Percentiles rank a stretch among this genome's conserved stretches.
Conservation (phyloP, 2,113 vertebrate genomes). For the Silurus asotus region DNA sequence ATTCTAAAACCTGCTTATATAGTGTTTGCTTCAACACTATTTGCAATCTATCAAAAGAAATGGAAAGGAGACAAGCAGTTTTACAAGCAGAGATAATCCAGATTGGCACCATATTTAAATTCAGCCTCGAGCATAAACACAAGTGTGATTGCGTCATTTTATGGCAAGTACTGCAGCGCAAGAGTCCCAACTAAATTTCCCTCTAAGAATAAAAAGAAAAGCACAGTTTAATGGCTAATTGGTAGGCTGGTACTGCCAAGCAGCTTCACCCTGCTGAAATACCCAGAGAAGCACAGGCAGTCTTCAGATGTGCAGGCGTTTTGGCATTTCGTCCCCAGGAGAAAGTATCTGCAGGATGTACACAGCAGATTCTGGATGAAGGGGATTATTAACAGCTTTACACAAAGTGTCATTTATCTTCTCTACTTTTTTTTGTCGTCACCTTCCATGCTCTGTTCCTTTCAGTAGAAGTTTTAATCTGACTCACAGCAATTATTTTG, state of each 20-base stretch:
- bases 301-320: conserved; percentile 10
- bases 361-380: conserved; percentile 20
- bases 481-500: conserved; percentile 14
- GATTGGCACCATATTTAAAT: conserved; percentile 1
- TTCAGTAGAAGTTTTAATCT: conserved; percentile 11
- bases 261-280: background rate
- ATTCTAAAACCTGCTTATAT: background rate
- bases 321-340: background rate
- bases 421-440: conserved; percentile 9
- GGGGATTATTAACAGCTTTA: conserved; percentile 46
- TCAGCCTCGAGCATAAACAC: background rate
- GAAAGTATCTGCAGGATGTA: conserved; percentile 39
- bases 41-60: background rate
- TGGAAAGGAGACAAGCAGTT: background rate
- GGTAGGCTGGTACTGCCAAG: conserved; percentile 17
- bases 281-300: conserved; percentile 9
- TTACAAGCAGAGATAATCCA: background rate
- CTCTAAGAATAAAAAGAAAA: conserved; percentile 9
- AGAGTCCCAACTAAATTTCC: background rate
- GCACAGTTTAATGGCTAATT: conserved; percentile 20
- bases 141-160: background rate
- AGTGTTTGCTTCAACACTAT: background rate
- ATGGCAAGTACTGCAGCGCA: background rate
- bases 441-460: background rate
- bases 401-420: conserved; percentile 24